Evolutionary conservation across 2,113 vertebrate species (phyloP).

Genomic region (Drymodes brunneopygia): DNA sequence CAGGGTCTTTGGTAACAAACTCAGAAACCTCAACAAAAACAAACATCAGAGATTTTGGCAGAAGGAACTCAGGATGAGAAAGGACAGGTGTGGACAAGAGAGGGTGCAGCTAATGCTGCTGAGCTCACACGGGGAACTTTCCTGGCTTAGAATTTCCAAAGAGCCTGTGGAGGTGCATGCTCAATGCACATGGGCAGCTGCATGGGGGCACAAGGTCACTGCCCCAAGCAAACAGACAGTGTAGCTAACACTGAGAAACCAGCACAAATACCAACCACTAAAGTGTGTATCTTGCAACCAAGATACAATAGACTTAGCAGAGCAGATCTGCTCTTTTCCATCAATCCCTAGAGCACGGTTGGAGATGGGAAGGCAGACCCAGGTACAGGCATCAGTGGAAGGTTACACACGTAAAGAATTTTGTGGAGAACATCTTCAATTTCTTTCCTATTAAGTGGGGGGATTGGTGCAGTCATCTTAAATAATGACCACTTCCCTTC

Average conservation of each 20-base stretch:
- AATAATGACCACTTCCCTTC: not conserved
- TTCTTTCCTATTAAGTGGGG: not conserved
- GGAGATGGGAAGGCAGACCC: not conserved
- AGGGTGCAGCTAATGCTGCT: not conserved
- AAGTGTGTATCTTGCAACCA: not conserved
- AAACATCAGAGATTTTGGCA: not conserved
- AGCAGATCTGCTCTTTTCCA: not conserved
- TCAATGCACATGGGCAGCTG: not conserved
- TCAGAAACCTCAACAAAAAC: not conserved
- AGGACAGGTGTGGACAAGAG: not conserved
- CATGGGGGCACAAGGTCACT: fast-evolving
- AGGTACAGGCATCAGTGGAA: not conserved
- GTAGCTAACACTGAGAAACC: not conserved
- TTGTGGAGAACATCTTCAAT: not conserved
- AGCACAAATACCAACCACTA: not conserved
- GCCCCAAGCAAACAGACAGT: not conserved
- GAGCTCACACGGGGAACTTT: not conserved
- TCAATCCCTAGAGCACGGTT: fast-evolving
- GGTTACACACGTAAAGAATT: not conserved
- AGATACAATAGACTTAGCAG: not conserved
- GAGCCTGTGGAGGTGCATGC: not conserved
- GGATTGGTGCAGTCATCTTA: not conserved
- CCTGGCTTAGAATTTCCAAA: not conserved
- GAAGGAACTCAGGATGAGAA: not conserved
- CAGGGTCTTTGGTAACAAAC: not conserved